phyloP scores from a whole-genome alignment of 2,888 invertebrate genomes.

The Drosophila bunnanda region DNA sequence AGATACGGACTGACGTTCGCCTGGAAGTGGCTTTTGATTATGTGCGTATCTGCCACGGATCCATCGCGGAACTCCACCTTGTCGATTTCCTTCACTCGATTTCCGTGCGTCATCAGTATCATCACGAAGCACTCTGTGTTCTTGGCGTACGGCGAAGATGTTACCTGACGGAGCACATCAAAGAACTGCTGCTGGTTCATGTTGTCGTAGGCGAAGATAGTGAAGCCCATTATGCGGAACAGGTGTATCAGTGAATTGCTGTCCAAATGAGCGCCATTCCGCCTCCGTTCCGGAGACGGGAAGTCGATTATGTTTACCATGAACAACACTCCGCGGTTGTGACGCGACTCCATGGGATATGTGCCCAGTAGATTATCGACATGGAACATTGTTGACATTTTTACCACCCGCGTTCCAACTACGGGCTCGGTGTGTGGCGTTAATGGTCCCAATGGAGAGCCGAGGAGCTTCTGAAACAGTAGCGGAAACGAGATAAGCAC shows the following conservation, averaged over 20 bases:
- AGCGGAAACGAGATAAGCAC: not conserved
- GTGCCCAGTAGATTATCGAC: conserved; percentile 61
- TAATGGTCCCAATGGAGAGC: conserved; percentile 40
- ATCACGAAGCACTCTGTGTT: conserved; percentile 87
- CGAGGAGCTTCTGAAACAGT: conserved; percentile 9
- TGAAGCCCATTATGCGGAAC: conserved; percentile 87
- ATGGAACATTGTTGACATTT: conserved; percentile 67
- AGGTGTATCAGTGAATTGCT: conserved; percentile 86
- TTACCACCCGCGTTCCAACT: conserved; percentile 50
- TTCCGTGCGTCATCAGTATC: conserved; percentile 89
- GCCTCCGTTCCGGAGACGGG: conserved; percentile 81
- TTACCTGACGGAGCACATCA: conserved; percentile 84
- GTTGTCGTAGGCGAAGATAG: conserved; percentile 77
- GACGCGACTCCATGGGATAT: conserved; percentile 85
- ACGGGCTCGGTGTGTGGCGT: conserved; percentile 56
- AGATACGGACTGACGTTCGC: conserved; percentile 86
- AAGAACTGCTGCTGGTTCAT: conserved; percentile 83
- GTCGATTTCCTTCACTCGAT: conserved; percentile 85
- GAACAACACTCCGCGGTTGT: conserved; percentile 87
- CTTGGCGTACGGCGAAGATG: conserved; percentile 84
- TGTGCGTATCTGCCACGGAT: conserved; percentile 85
- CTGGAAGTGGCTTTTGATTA: conserved; percentile 87
- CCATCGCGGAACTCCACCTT: conserved; percentile 87
- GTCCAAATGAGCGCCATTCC: conserved; percentile 88
- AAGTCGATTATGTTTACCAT: conserved; percentile 88